Evolutionary conservation across 2,113 vertebrate species (phyloP), one percentile per base, ranked within the genome.

Genomic region (Festucalex cinctus): DNA sequence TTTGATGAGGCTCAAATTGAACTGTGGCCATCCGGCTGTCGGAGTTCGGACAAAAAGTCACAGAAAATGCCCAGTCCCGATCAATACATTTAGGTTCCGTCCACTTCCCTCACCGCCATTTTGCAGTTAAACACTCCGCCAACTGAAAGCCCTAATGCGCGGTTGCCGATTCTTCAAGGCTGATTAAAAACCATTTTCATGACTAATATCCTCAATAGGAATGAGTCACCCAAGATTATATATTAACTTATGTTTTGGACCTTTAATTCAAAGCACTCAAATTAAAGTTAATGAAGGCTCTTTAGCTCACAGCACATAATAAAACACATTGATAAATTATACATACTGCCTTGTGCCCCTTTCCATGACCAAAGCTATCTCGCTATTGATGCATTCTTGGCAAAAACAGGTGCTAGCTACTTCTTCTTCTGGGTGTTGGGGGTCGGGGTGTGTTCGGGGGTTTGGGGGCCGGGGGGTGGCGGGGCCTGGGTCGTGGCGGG

Each of bases 1-100:
- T 86, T 84, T 84, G 77, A 83, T 74, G 75, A 73, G 75, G 72
- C 76, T 75, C 60, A 68, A 80, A 81, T 63, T 76, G 59, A 78
- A 78, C 65, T 56, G 24, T 49, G 69, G 63, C 65, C 48, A 48
- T 73, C 65, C 19, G 75, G 71, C 70, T 16, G 54, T 74, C 72
- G 39, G 73, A 57, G 24, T 70, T 65, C 39, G 49, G 63, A 70
- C 64, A 37, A 63, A n/a, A 64, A 61, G 53, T 63, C 44, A 43
- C 6, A 68, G 66, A 74, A 44, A 48, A 71, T 28, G 48, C n/a
- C 66, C 63, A 6, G 37, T 1, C 57, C 57, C 13, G 22, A 76
- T 74, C 73, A 39, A 74, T 71, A 73, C 17, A 1, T 67, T 46
- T 70, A 67, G 22, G n/a, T n/a, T 41, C 7, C n/a, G 8, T 26